These are phyloP conservation scores for Pedionomus torquatus DNA, from an alignment of 2,113 vertebrate species.

Conservation along the genomic window DNA sequence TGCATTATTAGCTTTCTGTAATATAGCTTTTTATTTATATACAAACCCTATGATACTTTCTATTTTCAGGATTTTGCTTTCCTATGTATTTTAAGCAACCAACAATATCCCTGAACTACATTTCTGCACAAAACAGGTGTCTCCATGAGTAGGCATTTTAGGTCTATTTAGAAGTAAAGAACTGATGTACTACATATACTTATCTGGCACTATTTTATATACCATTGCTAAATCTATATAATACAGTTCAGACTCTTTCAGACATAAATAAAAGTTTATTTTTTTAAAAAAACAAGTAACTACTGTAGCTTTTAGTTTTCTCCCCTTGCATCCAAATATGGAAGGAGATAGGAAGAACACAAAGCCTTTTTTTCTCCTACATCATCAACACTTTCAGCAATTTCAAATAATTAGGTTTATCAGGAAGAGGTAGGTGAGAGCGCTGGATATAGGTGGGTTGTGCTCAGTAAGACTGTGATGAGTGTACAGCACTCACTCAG, in stretches of 20 bases:
- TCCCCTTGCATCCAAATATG: not conserved
- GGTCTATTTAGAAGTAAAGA: not conserved
- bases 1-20: not conserved
- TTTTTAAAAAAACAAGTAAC: not conserved
- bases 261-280: not conserved
- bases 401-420: not conserved
- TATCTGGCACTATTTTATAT: not conserved
- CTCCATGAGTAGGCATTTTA: not conserved
- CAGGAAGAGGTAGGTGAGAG: not conserved
- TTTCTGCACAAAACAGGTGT: not conserved
- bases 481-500: not conserved
- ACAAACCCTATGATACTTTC: not conserved
- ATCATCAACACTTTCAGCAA: not conserved
- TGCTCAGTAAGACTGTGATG: not conserved
- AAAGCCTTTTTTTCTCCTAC: not conserved
- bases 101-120: not conserved
- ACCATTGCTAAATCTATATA: not conserved
- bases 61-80: not conserved
- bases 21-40: not conserved
- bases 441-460: not conserved
- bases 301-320: not conserved
- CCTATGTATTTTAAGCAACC: not conserved
- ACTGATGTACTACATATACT: not conserved
- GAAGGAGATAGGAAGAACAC: not conserved
- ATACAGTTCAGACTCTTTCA: not conserved